Conservation (phyloP, 2,113 vertebrate species). For the Meriones unguiculatus region DNA sequence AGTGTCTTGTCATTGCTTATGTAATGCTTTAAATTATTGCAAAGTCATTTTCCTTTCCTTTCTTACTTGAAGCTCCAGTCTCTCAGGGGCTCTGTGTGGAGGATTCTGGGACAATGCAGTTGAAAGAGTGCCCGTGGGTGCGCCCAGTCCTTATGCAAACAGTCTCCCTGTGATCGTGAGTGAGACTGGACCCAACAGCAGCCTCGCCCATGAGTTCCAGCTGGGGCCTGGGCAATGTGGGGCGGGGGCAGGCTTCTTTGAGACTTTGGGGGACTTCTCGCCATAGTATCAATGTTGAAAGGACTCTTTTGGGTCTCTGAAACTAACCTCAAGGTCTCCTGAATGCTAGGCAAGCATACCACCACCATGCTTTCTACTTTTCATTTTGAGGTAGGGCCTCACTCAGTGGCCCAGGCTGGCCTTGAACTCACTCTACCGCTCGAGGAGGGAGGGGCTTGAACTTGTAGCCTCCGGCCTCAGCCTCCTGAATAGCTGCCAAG, state of each 20-base stretch:
- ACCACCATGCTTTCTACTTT: neutral
- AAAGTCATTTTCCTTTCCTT: neutral
- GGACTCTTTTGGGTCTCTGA: no score
- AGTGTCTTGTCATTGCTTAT: neutral
- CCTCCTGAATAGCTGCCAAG: neutral
- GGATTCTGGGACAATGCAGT: neutral
- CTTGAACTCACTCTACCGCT: neutral
- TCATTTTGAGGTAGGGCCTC: neutral
- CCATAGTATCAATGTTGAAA: neutral
- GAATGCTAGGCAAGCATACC: neutral
- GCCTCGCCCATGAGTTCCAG: rapidly evolving
- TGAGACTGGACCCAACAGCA: no score
- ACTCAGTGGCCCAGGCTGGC: neutral
- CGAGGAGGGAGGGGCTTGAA: neutral
- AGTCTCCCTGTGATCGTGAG: rapidly evolving
- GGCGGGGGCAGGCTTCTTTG: no score
- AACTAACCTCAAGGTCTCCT: neutral
- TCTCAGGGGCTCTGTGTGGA: neutral
- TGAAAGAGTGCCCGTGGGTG: rapidly evolving
- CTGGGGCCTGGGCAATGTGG: rapidly evolving
- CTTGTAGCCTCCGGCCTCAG: neutral
- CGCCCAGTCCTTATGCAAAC: rapidly evolving
- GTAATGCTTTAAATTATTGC: slow-evolving; percentile 4
- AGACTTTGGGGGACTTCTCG: no score
- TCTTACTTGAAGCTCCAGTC: rapidly evolving